These are phyloP conservation scores for Calephelis nemesis DNA, from an alignment of 1,140 invertebrate genomes.

Conservation along the genomic window DNA sequence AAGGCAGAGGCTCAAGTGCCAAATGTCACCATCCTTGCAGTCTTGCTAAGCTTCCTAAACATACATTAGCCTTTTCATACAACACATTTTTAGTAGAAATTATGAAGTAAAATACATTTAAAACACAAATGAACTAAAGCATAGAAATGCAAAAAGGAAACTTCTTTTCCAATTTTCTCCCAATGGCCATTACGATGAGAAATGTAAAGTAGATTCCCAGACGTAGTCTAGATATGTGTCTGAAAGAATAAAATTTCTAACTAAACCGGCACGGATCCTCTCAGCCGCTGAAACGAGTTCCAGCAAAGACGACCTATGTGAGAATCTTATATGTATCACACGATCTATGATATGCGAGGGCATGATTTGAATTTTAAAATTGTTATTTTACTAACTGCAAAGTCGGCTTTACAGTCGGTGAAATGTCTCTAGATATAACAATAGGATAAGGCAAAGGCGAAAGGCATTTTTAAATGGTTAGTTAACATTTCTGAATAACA, in stretches of 20 bases:
- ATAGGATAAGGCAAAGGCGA: no score
- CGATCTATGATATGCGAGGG: slow-evolving; percentile 7
- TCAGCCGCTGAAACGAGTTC: slow-evolving; percentile 6
- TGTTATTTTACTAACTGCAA: neutral
- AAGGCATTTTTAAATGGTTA: no score
- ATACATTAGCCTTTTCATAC: no score
- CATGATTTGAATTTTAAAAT: slow-evolving; percentile 6
- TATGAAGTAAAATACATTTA: neutral
- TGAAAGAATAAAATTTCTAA: slow-evolving; percentile 17
- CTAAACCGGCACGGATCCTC: slow-evolving; percentile 16
- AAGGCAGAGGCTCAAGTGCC: no score
- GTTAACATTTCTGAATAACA: no score
- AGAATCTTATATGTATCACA: slow-evolving; percentile 12
- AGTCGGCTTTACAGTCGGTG: no score
- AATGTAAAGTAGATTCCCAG: slow-evolving; percentile 63
- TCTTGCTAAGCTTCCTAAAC: no score
- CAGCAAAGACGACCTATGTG: slow-evolving; percentile 9
- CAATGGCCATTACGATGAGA: slow-evolving; percentile 70
- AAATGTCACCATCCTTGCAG: no score
- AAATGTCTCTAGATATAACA: no score
- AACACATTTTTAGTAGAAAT: no score
- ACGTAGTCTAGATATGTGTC: slow-evolving; percentile 35
- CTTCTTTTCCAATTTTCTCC: slow-evolving; percentile 72
- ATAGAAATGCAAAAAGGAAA: slow-evolving; percentile 51
- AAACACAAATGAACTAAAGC: slow-evolving; percentile 16